Evolutionary conservation across 37 sponge, comb jelly and placozoan species (phyloP).

Genomic region (Dysidea cf. avara): DNA sequence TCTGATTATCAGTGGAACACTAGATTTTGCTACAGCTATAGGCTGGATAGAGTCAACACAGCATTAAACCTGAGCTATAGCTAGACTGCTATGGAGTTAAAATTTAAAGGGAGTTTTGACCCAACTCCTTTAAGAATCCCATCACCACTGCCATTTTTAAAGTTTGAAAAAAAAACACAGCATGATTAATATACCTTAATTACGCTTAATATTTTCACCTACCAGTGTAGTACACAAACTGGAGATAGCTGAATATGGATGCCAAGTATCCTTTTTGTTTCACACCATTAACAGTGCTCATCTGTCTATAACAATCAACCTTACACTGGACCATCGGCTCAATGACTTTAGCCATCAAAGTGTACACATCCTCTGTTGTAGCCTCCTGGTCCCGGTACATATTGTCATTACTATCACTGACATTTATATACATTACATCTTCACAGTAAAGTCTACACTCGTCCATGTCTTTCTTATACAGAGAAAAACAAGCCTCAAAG

Average conservation of each 20-base stretch:
- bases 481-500: slow-evolving; percentile 38
- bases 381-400: not conserved
- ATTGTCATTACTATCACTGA: slow-evolving; percentile 26
- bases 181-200: not conserved
- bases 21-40: no score
- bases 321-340: slow-evolving; percentile 45
- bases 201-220: no score
- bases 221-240: slow-evolving; percentile 62
- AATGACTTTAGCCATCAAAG: slow-evolving; percentile 25
- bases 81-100: no score
- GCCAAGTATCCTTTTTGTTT: slow-evolving; percentile 7
- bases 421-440: slow-evolving; percentile 46
- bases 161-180: not conserved
- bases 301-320: slow-evolving; percentile 23
- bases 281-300: slow-evolving; percentile 30
- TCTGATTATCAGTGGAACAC: no score
- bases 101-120: no score
- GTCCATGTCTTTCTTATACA: slow-evolving; percentile 23
- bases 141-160: no score
- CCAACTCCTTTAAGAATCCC: no score
- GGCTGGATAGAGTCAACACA: no score
- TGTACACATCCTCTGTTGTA: slow-evolving; percentile 54
- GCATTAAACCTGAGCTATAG: no score
- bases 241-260: slow-evolving; percentile 57
- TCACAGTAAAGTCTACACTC: slow-evolving; percentile 60